Evolutionary conservation across 2,888 invertebrate genomes (phyloP), one percentile per base, ranked within the genome.

Genomic region (Cenopis cana): DNA sequence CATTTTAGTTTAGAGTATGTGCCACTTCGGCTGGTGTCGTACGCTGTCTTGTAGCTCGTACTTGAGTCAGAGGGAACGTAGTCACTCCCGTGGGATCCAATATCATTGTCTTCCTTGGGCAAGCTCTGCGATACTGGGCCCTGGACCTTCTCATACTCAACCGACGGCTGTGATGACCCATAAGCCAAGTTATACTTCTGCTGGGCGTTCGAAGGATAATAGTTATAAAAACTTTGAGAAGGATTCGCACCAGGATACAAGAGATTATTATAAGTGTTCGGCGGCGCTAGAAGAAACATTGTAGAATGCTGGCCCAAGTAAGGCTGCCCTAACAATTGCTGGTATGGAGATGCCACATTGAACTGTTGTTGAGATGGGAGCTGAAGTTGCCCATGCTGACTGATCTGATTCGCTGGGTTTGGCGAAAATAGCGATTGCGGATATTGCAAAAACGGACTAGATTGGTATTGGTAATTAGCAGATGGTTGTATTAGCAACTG

Each of bases 101-200:
- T 81, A 69, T 92, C 90, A 72, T 86, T 89, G 14, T 93, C 93
- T 20, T 91, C 90, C 72, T 93, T 93, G 0, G 85, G 75, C n/a
- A 83, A 69, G 71, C 76, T 84, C 72, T 89, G 89, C 0, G 85
- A 74, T 4, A 83, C 68, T 4, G 88, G 79, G 11, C 80, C 79
- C 74, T 85, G 88, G 9, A 82, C 68, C 76, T 89, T 91, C 4
- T 91, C 91, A 73, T 89, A 91, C 55, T 91, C 93, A 18, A 80
- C 74, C 0, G 85, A 78, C 4, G 82, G 80, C 33, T 84, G 80
- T 1, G 82, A 77, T 0, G 73, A 24, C 38, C 79, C 81, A 68
- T 89, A 89, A 1, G 86, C 78, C 29, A 86, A 76, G 20, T 82
- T 86, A 67, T 90, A 89, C 73, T 90, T 91, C 0, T 84, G 81